Evolutionary conservation across 2,113 vertebrate species (phyloP).

Genomic region (Hippocampus guttulatus): DNA sequence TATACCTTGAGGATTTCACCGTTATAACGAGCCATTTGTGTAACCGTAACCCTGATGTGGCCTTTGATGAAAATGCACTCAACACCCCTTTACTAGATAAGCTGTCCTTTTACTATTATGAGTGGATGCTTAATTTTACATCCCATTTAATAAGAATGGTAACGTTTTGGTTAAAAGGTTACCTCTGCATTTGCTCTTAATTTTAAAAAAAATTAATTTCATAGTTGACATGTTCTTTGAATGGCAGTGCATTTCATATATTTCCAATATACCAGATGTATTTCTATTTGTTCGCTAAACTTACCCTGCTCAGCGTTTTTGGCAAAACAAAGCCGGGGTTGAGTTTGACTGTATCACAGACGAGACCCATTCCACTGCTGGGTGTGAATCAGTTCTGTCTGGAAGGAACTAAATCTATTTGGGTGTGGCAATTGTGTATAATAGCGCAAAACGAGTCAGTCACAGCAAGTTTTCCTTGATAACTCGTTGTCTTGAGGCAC

Average conservation of each 20-base stretch:
- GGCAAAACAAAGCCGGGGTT: background rate
- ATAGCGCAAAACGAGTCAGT: background rate
- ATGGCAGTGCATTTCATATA: background rate
- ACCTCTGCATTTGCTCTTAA: background rate
- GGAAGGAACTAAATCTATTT: background rate
- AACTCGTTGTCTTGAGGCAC: background rate
- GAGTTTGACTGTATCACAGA: background rate
- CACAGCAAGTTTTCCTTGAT: background rate
- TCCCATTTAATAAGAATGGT: too few relatives aligned
- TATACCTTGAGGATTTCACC: too few relatives aligned
- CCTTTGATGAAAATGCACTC: too few relatives aligned
- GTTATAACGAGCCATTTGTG: too few relatives aligned
- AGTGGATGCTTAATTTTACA: too few relatives aligned
- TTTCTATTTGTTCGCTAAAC: background rate
- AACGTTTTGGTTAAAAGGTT: too few relatives aligned
- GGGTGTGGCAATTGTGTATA: slow-evolving; percentile 23
- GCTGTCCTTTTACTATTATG: too few relatives aligned
- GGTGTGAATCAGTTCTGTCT: slow-evolving; percentile 25
- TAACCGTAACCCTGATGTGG: too few relatives aligned
- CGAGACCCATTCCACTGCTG: slow-evolving; percentile 1
- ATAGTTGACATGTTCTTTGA: background rate
- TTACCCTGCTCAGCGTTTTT: background rate
- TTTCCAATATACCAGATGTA: background rate
- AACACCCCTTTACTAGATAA: too few relatives aligned
- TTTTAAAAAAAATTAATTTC: background rate